A percentile compares a stretch with the other conserved stretches of the same genome.
Evolutionary conservation across 2,797 vertebrate species (phyloP).

Genomic region (Balearica regulorum): DNA sequence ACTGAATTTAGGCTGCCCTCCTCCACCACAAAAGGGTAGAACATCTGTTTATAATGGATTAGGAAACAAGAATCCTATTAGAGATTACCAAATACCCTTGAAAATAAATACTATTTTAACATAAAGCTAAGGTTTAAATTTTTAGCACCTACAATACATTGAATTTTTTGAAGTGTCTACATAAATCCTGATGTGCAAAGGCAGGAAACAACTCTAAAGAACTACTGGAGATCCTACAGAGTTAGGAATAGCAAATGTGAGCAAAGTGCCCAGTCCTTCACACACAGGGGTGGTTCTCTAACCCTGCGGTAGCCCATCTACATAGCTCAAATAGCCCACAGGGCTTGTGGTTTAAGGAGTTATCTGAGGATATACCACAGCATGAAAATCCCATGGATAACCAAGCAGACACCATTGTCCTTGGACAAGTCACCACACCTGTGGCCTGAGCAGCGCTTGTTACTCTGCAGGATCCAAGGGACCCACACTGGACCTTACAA

Average conservation of each 20-base stretch:
- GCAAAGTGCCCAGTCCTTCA: neutral
- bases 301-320: neutral
- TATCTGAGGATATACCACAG: neutral
- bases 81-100: neutral
- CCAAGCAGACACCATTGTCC: neutral
- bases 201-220: neutral
- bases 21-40: neutral
- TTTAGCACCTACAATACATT: neutral
- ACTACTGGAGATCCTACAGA: neutral
- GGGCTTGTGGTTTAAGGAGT: neutral
- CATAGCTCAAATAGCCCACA: neutral
- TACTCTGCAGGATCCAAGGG: neutral
- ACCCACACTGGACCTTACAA: neutral
- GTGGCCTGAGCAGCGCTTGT: neutral
- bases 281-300: neutral
- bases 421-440: neutral
- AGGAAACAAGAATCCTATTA: slow-evolving; percentile 39
- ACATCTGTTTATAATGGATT: slow-evolving; percentile 29
- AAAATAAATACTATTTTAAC: slow-evolving; percentile 4
- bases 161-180: neutral
- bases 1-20: neutral
- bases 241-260: fast-evolving
- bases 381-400: neutral
- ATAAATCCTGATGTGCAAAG: neutral
- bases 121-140: neutral